Conservation (phyloP, 2,113 vertebrate genomes). For the Peromyscus polionotus region DNA sequence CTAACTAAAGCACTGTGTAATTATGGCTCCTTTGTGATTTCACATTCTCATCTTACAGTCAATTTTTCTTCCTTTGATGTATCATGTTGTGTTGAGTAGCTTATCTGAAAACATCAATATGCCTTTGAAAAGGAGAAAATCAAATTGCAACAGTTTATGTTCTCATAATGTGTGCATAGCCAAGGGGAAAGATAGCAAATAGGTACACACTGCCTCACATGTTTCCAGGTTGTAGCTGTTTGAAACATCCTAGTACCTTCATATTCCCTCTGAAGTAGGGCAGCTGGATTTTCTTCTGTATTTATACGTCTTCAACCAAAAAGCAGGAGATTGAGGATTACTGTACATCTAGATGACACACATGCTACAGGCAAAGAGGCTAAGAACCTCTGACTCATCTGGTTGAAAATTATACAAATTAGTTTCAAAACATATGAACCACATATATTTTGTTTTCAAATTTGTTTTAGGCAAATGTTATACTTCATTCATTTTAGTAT, state of each 20-base stretch:
- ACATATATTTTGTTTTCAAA: slow-evolving; percentile 20
- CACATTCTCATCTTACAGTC: slow-evolving; percentile 52
- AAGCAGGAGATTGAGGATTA: background rate
- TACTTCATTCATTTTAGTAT: background rate
- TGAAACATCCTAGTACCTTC: slow-evolving; percentile 32
- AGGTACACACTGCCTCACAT: background rate
- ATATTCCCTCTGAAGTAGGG: slow-evolving; percentile 27
- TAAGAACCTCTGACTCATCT: background rate
- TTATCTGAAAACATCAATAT: slow-evolving; percentile 65
- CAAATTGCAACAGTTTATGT: slow-evolving; percentile 19
- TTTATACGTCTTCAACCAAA: slow-evolving; percentile 66
- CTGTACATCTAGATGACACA: background rate
- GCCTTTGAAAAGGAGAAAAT: slow-evolving; percentile 73
- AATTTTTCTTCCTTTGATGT: slow-evolving; percentile 69
- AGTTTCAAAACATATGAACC: background rate
- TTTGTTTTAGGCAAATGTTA: background rate
- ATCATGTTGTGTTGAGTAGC: slow-evolving; percentile 57
- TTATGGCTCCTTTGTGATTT: slow-evolving; percentile 69
- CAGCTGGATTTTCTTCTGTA: slow-evolving; percentile 62
- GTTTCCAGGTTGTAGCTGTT: slow-evolving; percentile 26
- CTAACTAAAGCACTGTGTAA: slow-evolving; percentile 56
- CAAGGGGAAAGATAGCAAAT: slow-evolving; percentile 34
- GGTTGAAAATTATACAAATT: background rate
- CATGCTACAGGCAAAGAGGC: background rate
- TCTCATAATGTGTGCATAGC: background rate